phyloP scores from a whole-genome alignment of 2,888 invertebrate species.

The Dryobotodes eremita region DNA sequence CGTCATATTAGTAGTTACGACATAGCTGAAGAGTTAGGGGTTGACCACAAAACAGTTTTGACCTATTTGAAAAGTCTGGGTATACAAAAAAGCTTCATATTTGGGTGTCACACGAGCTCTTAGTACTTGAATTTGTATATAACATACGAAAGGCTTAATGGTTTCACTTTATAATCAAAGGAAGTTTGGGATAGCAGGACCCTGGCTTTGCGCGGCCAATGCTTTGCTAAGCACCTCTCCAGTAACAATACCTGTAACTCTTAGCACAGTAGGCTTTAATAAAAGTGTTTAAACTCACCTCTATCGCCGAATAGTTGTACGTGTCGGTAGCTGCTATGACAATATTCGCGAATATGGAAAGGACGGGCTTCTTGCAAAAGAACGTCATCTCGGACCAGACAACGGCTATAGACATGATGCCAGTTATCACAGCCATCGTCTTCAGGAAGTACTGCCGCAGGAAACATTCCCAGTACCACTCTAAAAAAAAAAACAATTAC shows the following conservation, averaged over 20 bases:
- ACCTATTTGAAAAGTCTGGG: no score
- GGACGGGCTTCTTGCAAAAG: conserved; percentile 97
- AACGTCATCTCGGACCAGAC: conserved; percentile 99
- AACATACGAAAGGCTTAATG: background rate
- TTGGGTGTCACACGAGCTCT: no score
- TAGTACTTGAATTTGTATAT: no score
- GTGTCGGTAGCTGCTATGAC: conserved; percentile 94
- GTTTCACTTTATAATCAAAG: background rate
- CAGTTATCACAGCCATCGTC: conserved; percentile 93
- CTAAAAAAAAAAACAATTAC: conserved; percentile 91
- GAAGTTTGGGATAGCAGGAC: background rate
- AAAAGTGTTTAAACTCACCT: conserved; percentile 90
- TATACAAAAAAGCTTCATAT: no score
- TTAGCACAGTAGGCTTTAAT: conserved; percentile 11
- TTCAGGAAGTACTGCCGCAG: conserved; percentile 95
- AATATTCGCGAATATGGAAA: conserved; percentile 99
- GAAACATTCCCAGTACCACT: conserved; percentile 99
- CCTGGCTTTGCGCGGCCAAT: background rate
- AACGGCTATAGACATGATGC: conserved; percentile 96
- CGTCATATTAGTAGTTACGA: no score
- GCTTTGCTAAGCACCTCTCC: background rate
- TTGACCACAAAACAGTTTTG: no score
- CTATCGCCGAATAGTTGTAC: conserved; percentile 98
- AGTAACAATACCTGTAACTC: background rate
- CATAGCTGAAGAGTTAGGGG: no score